phyloP scores from a whole-genome alignment of 2,888 invertebrate genomes.

The Agrenia bidenticulata region DNA sequence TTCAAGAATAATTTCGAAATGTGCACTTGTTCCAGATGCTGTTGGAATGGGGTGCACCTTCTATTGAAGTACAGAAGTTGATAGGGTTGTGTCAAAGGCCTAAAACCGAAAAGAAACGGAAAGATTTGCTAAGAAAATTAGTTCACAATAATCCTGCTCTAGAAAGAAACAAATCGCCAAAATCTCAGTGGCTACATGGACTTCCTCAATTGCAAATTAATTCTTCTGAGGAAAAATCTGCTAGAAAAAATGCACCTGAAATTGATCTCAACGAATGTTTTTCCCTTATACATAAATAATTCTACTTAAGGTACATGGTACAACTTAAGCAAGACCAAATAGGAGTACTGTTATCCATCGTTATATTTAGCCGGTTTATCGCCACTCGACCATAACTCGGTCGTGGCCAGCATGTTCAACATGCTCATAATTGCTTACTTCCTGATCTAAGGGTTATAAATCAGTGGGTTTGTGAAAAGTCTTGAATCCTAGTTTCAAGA shows the following conservation, averaged over 20 bases:
- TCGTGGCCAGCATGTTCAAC: too few relatives aligned
- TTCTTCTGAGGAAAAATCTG: conserved; percentile 29
- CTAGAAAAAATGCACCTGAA: conserved; percentile 37
- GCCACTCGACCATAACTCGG: too few relatives aligned
- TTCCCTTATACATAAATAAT: conserved; percentile 43
- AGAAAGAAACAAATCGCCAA: conserved; percentile 41
- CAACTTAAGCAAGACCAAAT: too few relatives aligned
- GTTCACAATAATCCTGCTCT: conserved; percentile 42
- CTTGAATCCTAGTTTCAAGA: too few relatives aligned
- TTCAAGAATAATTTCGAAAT: too few relatives aligned
- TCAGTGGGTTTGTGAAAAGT: too few relatives aligned
- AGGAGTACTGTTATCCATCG: too few relatives aligned
- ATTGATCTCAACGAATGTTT: conserved; percentile 52
- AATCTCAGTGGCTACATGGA: conserved; percentile 47
- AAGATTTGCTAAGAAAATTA: conserved; percentile 44
- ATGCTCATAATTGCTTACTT: too few relatives aligned
- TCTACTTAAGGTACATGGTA: too few relatives aligned
- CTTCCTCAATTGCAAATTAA: conserved; percentile 41
- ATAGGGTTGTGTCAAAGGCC: conserved; percentile 28
- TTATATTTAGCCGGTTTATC: too few relatives aligned
- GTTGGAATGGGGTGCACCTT: conserved; percentile 46
- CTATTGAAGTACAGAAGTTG: conserved; percentile 38
- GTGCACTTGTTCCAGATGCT: conserved; percentile 37
- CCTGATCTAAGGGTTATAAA: too few relatives aligned
- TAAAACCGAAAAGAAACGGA: conserved; percentile 46